phyloP scores from a whole-genome alignment of 1,140 invertebrate genomes.

The Dufourea novaeangliae region DNA sequence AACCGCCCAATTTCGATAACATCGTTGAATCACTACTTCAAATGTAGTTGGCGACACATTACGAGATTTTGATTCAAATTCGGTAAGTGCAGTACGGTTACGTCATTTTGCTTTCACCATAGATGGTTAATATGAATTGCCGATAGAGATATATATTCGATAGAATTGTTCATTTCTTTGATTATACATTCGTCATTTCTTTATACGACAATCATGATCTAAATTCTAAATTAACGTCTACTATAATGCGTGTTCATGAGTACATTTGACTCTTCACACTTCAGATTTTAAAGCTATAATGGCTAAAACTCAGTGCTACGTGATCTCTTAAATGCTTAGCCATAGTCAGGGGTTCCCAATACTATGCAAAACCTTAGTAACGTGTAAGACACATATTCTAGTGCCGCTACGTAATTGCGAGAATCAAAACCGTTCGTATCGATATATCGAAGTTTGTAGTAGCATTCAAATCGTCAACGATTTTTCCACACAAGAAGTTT shows the following conservation, averaged over 20 bases:
- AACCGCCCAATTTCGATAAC: not conserved
- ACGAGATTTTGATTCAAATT: not conserved
- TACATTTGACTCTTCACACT: not conserved
- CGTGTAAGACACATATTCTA: too few species aligned
- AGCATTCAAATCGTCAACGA: not conserved
- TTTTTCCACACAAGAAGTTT: not conserved
- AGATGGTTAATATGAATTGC: too few species aligned
- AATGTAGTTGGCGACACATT: not conserved
- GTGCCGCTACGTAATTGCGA: too few species aligned
- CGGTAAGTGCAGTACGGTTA: not conserved
- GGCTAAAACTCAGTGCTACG: not conserved
- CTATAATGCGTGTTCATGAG: not conserved
- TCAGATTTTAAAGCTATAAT: not conserved
- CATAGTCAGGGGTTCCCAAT: not conserved
- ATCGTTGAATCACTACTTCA: not conserved
- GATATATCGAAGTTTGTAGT: conserved; percentile 6
- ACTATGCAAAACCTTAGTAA: too few species aligned
- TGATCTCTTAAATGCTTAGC: not conserved
- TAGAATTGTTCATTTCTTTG: too few species aligned
- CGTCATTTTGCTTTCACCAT: not conserved
- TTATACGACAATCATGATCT: too few species aligned
- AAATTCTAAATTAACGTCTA: too few species aligned
- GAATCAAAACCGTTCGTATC: too few species aligned
- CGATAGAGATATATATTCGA: too few species aligned
- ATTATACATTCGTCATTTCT: too few species aligned